Evolutionary conservation across 2,797 vertebrate species (phyloP).

Genomic region (Oreortyx pictus): DNA sequence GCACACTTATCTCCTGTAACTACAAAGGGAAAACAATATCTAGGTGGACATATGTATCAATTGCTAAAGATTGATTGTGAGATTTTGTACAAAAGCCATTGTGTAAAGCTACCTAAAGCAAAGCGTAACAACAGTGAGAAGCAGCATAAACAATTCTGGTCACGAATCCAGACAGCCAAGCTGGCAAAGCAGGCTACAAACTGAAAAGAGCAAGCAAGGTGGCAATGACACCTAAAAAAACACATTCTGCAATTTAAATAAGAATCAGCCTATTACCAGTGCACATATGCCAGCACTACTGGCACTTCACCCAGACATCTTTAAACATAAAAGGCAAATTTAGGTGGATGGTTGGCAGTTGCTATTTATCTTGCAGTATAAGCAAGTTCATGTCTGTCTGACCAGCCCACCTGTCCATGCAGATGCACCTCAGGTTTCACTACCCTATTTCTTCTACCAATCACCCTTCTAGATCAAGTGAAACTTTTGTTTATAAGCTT

Average conservation of each 20-base stretch:
- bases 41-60: not conserved
- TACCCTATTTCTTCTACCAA: not conserved
- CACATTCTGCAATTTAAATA: conserved; percentile 58
- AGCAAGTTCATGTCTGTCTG: not conserved
- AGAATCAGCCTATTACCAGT: conserved; percentile 45
- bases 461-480: not conserved
- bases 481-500: not conserved
- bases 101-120: not conserved
- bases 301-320: conserved; percentile 1
- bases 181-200: conserved; percentile 49
- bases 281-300: conserved; percentile 7
- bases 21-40: not conserved
- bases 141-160: conserved; percentile 35
- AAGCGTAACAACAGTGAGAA: not conserved
- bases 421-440: not conserved
- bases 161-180: conserved; percentile 49
- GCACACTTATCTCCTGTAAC: not conserved
- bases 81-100: not conserved
- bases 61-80: not conserved
- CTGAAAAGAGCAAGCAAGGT: conserved; percentile 63
- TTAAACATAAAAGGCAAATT: conserved; percentile 6
- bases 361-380: not conserved
- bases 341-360: not conserved
- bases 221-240: conserved; percentile 58
- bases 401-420: not conserved